These are phyloP conservation scores for Cephalopholis sonnerati DNA, from an alignment of 2,113 vertebrate species.

Conservation along the genomic window DNA sequence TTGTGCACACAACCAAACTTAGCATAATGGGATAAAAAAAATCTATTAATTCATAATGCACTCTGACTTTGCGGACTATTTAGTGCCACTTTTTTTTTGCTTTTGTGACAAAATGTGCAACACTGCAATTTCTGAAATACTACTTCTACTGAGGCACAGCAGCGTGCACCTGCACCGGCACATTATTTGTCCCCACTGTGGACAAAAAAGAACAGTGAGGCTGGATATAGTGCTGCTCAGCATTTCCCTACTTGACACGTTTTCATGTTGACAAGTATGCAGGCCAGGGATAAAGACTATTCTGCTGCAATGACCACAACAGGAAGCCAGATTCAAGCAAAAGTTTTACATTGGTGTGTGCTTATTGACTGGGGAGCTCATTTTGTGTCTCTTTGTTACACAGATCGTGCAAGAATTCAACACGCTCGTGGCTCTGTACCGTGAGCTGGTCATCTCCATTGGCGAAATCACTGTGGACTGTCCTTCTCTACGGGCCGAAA, in stretches of 20 bases:
- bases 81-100: neutral
- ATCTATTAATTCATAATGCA: neutral
- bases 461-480: slow-evolving; percentile 93
- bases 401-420: slow-evolving; percentile 99
- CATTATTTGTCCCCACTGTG: slow-evolving; percentile 5
- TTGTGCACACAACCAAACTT: slow-evolving; percentile 48
- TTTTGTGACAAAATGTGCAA: slow-evolving; percentile 37
- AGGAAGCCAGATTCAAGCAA: neutral
- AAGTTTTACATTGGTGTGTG: slow-evolving; percentile 24
- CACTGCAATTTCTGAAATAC: slow-evolving; percentile 23
- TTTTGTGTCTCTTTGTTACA: slow-evolving; percentile 66
- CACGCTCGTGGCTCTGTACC: slow-evolving; percentile 96
- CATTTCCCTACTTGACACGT: slow-evolving; percentile 25
- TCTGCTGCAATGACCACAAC: slow-evolving; percentile 10
- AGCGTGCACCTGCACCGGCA: slow-evolving; percentile 10
- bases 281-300: neutral
- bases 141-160: neutral
- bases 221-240: slow-evolving; percentile 18
- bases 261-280: slow-evolving; percentile 27
- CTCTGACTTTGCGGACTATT: slow-evolving; percentile 7
- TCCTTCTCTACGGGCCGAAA: slow-evolving; percentile 90
- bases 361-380: slow-evolving; percentile 28
- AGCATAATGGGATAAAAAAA: slow-evolving; percentile 30
- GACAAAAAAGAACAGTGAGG: neutral
- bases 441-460: slow-evolving; percentile 97